Conservation (phyloP, 1,140 invertebrate genomes). For the Sogatella furcifera region DNA sequence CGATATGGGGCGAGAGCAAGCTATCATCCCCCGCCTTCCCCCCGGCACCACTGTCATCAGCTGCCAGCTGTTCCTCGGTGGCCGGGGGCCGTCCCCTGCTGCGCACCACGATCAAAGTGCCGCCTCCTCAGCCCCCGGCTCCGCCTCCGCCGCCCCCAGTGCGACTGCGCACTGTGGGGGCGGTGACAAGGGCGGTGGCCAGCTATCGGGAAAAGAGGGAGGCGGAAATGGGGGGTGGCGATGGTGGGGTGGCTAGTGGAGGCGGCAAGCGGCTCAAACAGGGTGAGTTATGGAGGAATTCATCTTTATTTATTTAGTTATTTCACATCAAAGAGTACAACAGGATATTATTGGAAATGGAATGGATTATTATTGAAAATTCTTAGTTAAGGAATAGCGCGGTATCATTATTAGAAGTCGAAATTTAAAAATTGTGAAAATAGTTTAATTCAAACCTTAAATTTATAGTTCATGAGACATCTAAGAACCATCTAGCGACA, state of each 20-base stretch:
- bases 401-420: no score
- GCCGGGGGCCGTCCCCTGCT: constrained; percentile 17
- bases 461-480: no score
- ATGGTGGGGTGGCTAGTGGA: not conserved
- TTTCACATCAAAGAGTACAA: no score
- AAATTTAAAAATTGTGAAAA: no score
- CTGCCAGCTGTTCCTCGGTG: not conserved
- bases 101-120: constrained; percentile 46
- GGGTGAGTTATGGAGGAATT: no score
- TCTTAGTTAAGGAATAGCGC: no score
- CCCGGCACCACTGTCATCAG: not conserved
- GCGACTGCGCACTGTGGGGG: constrained; percentile 45
- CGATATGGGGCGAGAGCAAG: constrained; percentile 76
- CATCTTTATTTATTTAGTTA: no score
- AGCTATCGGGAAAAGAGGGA: constrained; percentile 28
- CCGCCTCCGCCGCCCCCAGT: constrained; percentile 21
- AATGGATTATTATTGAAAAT: no score
- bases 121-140: constrained; percentile 31
- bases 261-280: constrained; percentile 5
- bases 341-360: no score
- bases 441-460: no score
- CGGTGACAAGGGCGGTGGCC: constrained; percentile 47
- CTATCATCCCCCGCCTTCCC: constrained; percentile 31
- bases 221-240: constrained; percentile 6
- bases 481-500: no score